Conservation (phyloP, 1,140 invertebrate species). For the Onthophagus taurus region DNA sequence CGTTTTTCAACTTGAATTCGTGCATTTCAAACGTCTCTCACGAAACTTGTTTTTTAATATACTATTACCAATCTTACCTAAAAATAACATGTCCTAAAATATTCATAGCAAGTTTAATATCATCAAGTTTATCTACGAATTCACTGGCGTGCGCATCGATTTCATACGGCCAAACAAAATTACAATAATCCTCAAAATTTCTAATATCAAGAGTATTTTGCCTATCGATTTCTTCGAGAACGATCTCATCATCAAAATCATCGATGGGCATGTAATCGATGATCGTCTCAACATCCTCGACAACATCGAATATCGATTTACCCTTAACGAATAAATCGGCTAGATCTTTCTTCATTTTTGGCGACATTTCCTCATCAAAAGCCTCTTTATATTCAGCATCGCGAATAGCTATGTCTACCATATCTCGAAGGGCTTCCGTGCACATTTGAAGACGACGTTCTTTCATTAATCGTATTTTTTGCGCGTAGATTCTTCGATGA, state of each 20-base stretch:
- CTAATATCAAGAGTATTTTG: conserved; percentile 30
- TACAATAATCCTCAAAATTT: conserved; percentile 36
- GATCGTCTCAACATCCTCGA: conserved; percentile 16
- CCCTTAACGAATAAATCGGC: conserved; percentile 42
- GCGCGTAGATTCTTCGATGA: conserved; percentile 40
- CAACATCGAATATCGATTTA: conserved; percentile 42
- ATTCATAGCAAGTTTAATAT: conserved; percentile 10
- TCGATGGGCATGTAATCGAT: conserved; percentile 12
- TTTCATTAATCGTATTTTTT: conserved; percentile 39
- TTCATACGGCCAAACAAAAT: conserved; percentile 33
- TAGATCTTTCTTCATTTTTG: conserved; percentile 42
- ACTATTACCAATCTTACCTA: too few species aligned
- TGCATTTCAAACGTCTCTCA: too few species aligned
- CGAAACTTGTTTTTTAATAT: too few species aligned
- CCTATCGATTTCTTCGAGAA: conserved; percentile 22
- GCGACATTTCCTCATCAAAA: conserved; percentile 37
- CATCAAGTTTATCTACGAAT: not conserved
- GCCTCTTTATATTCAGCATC: conserved; percentile 40
- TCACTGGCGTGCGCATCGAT: conserved; percentile 14
- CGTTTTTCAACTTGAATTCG: too few species aligned
- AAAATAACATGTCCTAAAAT: conserved; percentile 13
- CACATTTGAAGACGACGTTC: conserved; percentile 41
- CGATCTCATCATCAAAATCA: conserved; percentile 17
- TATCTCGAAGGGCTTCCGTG: conserved; percentile 40
- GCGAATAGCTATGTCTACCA: conserved; percentile 44